These are phyloP conservation scores for Egretta garzetta DNA, from an alignment of 2,113 vertebrate species.

Conservation along the genomic window DNA sequence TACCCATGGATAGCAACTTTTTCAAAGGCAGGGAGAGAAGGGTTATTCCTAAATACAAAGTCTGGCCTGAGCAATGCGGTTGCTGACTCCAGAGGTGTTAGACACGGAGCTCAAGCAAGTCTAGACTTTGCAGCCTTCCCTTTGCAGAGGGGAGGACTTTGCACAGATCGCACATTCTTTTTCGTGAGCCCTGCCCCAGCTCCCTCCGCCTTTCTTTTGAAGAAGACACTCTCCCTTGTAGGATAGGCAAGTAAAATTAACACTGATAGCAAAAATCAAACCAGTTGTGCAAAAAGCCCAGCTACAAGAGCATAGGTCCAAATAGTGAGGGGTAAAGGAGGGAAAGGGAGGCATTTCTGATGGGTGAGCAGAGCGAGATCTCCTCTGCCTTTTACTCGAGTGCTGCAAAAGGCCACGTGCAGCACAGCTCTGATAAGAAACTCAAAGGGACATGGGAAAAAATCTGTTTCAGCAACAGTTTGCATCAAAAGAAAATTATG, in stretches of 20 bases:
- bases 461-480: background rate
- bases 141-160: background rate
- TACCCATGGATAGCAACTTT: accelerated
- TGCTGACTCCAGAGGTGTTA: background rate
- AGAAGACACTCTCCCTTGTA: background rate
- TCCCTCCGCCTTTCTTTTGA: background rate
- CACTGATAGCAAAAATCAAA: background rate
- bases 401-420: background rate
- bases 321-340: background rate
- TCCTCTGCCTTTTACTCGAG: background rate
- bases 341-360: background rate
- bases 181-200: background rate
- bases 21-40: background rate
- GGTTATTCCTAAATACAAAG: background rate
- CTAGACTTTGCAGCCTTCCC: background rate
- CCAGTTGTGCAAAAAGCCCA: background rate
- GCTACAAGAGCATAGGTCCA: background rate
- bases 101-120: background rate
- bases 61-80: background rate
- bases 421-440: background rate
- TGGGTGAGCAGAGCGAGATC: background rate
- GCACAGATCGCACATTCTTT: background rate
- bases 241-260: background rate
- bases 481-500: background rate
- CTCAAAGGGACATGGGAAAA: background rate